Base-by-base conservation (phyloP, 2,113 vertebrate genomes). In the Apteryx mantelli region DNA sequence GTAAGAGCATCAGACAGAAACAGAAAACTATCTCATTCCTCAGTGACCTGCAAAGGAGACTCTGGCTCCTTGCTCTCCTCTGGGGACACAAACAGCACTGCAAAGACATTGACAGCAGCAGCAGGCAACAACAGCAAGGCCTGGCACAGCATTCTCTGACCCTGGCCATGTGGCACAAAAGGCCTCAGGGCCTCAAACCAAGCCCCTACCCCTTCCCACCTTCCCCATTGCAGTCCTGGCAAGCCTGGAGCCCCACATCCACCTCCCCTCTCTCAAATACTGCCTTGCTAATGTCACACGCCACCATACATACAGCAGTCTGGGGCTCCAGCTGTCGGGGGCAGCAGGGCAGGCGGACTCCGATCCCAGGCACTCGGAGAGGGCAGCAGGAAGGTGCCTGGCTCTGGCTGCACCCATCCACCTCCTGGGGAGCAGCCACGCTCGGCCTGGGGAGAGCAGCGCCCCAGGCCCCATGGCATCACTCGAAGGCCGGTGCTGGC, bases 271-370 rank as follows among this genome's bases (percentile, higher is more conserved):
- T 12, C 34, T 17, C n/a, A 36, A 30, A 53, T 21, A 22, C 36
- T 52, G 50, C 34, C 28, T 32, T 11, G 38, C 10, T 15, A 13
- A 34, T 8, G 12, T 58, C 2, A 10, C 38, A 25, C 0, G 0
- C 44, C 19, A 6, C 84, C 94, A 96, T 98, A 99, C 99, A 98
- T 99, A 99, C 99, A 96, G 98, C 91, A 99, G 97, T 92, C 98
- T 98, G 97, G 98, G 95, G 65, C 98, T 99, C 99, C 98, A 99
- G 82, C 98, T 85, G 5, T 97, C 97, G 6, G 63, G 79, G 95
- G 83, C 28, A 0, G 98, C 88, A 7, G 2, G 81, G 90, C 9
- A 9, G 52, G 55, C 1, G 24, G n/a, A 30, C 58, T 94, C 87
- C 2, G 9, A 38, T 93, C 87, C 84, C 70, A 96, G 61, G 58